A percentile compares a stretch with the other conserved stretches of the same genome.
These are phyloP conservation scores for Myxocyprinus asiaticus DNA, from an alignment of 2,113 vertebrate species.

Conservation along the genomic window DNA sequence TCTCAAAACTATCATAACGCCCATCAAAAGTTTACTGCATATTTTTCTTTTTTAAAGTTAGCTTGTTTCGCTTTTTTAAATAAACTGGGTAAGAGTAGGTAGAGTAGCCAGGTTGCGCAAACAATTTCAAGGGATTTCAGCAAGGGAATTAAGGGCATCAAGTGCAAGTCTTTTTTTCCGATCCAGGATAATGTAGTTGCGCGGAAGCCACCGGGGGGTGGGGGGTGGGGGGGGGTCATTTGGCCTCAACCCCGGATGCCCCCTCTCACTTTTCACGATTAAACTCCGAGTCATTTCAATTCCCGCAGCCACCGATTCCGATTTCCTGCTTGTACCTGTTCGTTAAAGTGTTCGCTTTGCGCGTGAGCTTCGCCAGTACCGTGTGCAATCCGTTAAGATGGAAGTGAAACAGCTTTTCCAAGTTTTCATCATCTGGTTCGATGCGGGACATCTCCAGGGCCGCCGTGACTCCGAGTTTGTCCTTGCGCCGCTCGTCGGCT, in stretches of 20 bases:
- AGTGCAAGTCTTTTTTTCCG: conserved; percentile 23
- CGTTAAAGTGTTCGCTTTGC: conserved; percentile 88
- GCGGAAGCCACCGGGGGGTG: neutral
- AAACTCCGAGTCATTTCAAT: conserved; percentile 59
- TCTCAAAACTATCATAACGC: no score
- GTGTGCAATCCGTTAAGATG: conserved; percentile 88
- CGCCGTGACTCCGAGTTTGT: conserved; percentile 63
- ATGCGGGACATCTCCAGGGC: conserved; percentile 66
- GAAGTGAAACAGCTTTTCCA: conserved; percentile 89
- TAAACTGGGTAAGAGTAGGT: neutral
- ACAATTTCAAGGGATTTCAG: conserved; percentile 30
- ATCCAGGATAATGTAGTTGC: conserved; percentile 2
- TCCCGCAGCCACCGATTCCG: conserved; percentile 83
- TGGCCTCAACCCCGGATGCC: conserved; percentile 20
- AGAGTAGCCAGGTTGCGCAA: conserved; percentile 33
- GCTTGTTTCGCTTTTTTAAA: conserved; percentile 13
- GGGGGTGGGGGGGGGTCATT: neutral
- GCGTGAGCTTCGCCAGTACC: conserved; percentile 87
- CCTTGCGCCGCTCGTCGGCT: conserved; percentile 78
- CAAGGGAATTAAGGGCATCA: conserved; percentile 8
- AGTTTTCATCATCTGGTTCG: conserved; percentile 79
- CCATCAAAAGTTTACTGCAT: conserved; percentile 20
- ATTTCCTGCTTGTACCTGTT: conserved; percentile 94
- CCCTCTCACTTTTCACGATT: neutral
- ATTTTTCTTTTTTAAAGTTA: neutral